Evolutionary conservation across 2,797 vertebrate genomes (phyloP).

Genomic region (Myripristis murdjan): DNA sequence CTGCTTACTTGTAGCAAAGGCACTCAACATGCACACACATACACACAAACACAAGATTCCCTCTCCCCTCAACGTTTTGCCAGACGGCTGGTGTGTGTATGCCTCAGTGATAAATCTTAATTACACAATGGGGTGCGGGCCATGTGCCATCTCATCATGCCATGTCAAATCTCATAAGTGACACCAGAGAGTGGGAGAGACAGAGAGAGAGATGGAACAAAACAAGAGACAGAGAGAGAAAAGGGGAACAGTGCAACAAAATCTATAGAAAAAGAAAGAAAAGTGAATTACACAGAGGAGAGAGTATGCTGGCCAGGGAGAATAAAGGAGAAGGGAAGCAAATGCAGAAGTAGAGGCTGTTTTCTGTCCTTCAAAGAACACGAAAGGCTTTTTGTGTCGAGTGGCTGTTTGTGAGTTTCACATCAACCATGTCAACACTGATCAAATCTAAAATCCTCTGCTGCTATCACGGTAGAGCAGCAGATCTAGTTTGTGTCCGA

Average conservation of each 20-base stretch:
- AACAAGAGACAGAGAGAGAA: slow-evolving; percentile 9
- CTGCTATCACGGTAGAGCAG: background rate
- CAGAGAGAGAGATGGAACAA: slow-evolving; percentile 3
- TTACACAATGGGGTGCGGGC: slow-evolving; percentile 76
- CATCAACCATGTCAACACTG: slow-evolving; percentile 31
- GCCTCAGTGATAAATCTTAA: slow-evolving; percentile 79
- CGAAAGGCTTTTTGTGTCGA: background rate
- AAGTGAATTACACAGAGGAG: background rate
- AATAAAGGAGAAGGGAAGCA: background rate
- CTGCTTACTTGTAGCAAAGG: slow-evolving; percentile 59
- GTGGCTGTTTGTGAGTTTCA: slow-evolving; percentile 16
- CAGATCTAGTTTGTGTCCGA: slow-evolving; percentile 74
- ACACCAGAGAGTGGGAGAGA: slow-evolving; percentile 29
- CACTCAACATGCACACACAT: slow-evolving; percentile 19
- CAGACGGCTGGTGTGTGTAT: slow-evolving; percentile 31
- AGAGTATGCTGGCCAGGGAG: background rate
- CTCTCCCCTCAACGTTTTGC: slow-evolving; percentile 6
- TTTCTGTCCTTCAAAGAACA: no score
- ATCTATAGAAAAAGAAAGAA: background rate
- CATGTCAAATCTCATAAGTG: slow-evolving; percentile 73
- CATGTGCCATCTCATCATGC: slow-evolving; percentile 72
- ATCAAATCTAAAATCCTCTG: slow-evolving; percentile 1
- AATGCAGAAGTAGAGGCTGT: background rate
- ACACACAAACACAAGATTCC: background rate
- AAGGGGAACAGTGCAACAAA: background rate